Base-by-base conservation (phyloP, 2,888 invertebrate genomes). In the Plemyria rubiginata region DNA sequence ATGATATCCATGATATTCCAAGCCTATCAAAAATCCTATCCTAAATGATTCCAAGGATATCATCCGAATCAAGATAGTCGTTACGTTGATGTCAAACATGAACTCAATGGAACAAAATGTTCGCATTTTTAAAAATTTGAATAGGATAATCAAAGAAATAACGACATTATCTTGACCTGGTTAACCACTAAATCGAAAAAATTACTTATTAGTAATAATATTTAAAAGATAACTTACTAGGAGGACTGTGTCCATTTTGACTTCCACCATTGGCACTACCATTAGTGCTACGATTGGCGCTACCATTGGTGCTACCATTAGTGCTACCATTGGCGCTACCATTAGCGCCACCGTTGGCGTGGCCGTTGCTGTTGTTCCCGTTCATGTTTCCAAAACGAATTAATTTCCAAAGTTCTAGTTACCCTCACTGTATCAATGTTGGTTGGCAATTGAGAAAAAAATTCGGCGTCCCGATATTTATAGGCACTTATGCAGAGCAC, bases 361-460 rank as follows among this genome's bases (percentile, higher is more conserved):
- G 40, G 12, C 56, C 62, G 48, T 62, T 66, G 3, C 29, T 65
- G 1, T 22, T 15, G 13, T 52, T 41, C 29, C 65, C 66, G 60
- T 69, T 62, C 68, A 69, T 68, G 9, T 32, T 58, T 55, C 2
- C 13, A 52, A 56, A 52, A 45, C 5, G 48, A 16, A 28, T 12
- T 48, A 28, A 28, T 11, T 32, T 49, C 49, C 36, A 7, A 48
- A 49, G 29, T 50, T 54, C 6, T 40, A 53, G 15, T 6, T 38
- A 28, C 11, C 54, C 41, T 59, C 52, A 48, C 63, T 55, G 59
- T 40, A 32, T 8, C 13, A 52, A 22, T 55, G 46, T 48, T 48
- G 41, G 32, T 22, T 51, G 12, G 55, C 50, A 46, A 59, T 54
- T 63, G 59, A 59, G 45, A 40, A 22, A 11, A 52, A 22, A 12